phyloP scores from a whole-genome alignment of 2,888 invertebrate genomes.

The Loripinus fragilis region DNA sequence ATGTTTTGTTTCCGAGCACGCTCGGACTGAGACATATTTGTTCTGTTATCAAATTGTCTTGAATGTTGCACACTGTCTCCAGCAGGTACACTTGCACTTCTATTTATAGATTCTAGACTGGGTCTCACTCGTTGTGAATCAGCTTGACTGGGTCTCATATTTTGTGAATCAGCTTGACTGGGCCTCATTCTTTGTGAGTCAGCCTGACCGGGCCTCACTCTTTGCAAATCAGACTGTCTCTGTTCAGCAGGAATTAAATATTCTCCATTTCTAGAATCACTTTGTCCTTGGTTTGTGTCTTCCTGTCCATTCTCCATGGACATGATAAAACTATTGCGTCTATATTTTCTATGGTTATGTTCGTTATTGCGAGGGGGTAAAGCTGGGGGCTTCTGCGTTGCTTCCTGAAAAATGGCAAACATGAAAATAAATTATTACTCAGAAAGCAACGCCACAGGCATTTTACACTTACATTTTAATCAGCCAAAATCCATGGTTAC shows the following conservation, averaged over 20 bases:
- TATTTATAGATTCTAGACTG: background rate
- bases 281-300: constrained; percentile 17
- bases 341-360: constrained; percentile 59
- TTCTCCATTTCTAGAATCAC: constrained; percentile 38
- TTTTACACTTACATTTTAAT: no score
- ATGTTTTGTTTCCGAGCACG: constrained; percentile 22
- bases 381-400: constrained; percentile 57
- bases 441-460: no score
- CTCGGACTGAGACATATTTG: background rate
- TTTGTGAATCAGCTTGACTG: constrained; percentile 4
- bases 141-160: constrained; percentile 17
- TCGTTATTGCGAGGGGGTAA: constrained; percentile 57
- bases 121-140: constrained; percentile 15
- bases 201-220: constrained; percentile 23
- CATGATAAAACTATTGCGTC: constrained; percentile 66
- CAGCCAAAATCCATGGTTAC: no score
- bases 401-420: constrained; percentile 33
- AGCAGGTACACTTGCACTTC: background rate
- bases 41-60: constrained; percentile 6
- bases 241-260: constrained; percentile 51
- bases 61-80: constrained; percentile 15
- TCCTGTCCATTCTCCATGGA: constrained; percentile 59
- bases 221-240: constrained; percentile 32
- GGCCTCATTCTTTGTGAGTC: constrained; percentile 16
- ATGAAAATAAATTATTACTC: background rate